Evolutionary conservation across 2,888 invertebrate species (phyloP), one percentile per base, ranked within the genome.

Genomic region (Acleris holmiana): DNA sequence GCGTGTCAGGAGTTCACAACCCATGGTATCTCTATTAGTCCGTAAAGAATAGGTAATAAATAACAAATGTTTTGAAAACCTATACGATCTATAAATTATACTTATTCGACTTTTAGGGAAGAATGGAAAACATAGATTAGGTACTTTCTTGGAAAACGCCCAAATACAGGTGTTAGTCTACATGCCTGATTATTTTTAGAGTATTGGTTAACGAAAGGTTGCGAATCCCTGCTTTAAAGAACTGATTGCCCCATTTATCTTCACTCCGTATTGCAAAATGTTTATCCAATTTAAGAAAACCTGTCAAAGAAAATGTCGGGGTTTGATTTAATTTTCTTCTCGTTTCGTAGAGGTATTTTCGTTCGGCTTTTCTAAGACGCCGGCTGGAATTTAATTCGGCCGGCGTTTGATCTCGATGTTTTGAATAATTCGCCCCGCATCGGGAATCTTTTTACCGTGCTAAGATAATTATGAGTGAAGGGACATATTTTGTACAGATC

Each of bases 371-470:
- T 25, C 56, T 25, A 41, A 29, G 51, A 51, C 68, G 65, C 66
- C 62, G 61, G 56, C 49, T 51, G 73, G 74, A 78, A 79, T 78
- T 77, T 78, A 77, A 78, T 79, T 78, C 75, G 25, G 69, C 67
- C 59, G 68, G 62, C 73, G 67, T 75, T 67, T 72, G 71, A 76
- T 73, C 74, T 72, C 66, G 67, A 69, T 71, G 71, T 68, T 68
- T 73, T 69, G 70, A 76, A 73, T 73, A 73, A 76, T 73, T 72
- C 35, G 23, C 68, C 67, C 21, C 19, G 51, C 48, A 58, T 56
- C 53, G 59, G 62, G 66, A 68, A 68, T 68, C 67, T 68, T 71
- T 61, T 59, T 56, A 41, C 51, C 44, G 53, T 51, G 61, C 60
- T 69, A 57, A 67, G 69, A 71, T 71, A 71, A 70, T 70, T 70